Evolutionary conservation across 2,113 vertebrate genomes (phyloP).

Genomic region (Sporophila hypoxantha): DNA sequence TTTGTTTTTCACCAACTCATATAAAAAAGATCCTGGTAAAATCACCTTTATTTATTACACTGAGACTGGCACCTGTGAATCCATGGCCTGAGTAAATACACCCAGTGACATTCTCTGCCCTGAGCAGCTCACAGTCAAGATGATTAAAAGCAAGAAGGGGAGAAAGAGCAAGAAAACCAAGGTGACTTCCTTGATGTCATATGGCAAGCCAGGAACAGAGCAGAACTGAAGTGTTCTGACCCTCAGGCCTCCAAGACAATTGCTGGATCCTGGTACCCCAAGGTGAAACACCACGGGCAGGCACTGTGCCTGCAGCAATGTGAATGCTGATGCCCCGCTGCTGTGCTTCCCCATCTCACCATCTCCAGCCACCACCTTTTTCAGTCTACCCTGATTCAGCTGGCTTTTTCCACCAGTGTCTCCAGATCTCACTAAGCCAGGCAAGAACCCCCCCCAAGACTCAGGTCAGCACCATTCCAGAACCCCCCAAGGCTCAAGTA

Average conservation of each 20-base stretch:
- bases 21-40: neutral
- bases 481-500: neutral
- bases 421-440: neutral
- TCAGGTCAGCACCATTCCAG: neutral
- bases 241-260: neutral
- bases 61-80: neutral
- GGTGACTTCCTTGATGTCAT: neutral
- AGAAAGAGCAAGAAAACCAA: neutral
- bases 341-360: neutral
- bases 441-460: neutral
- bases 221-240: neutral
- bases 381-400: neutral
- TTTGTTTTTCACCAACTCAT: neutral
- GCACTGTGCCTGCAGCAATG: rapidly evolving
- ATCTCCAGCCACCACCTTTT: neutral
- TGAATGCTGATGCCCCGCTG: neutral
- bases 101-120: neutral
- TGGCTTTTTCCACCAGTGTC: neutral
- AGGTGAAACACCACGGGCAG: neutral
- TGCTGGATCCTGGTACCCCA: neutral
- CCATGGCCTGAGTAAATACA: neutral
- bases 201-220: neutral
- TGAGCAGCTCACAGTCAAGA: neutral
- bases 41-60: neutral
- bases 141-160: neutral